Conservation (phyloP, 1,140 invertebrate genomes). For the Lethocerus indicus region DNA sequence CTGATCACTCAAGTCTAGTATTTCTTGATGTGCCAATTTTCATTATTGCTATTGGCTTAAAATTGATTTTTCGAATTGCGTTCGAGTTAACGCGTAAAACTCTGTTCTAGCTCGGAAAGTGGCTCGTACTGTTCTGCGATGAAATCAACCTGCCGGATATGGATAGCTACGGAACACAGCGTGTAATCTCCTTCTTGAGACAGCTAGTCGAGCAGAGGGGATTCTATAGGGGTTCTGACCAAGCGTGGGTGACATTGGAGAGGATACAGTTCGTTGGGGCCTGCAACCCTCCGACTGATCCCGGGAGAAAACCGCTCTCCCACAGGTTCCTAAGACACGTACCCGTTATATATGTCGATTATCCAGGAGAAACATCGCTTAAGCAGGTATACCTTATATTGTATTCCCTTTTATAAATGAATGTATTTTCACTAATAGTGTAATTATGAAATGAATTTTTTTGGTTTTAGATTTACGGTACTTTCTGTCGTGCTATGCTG, state of each 20-base stretch:
- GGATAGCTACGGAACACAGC: slow-evolving; percentile 95
- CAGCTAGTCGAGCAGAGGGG: slow-evolving; percentile 92
- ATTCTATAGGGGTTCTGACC: slow-evolving; percentile 82
- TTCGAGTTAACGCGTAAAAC: too few relatives aligned
- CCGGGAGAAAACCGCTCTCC: slow-evolving; percentile 92
- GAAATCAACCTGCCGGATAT: slow-evolving; percentile 99
- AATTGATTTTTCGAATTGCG: too few relatives aligned
- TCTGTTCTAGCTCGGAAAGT: slow-evolving; percentile 73
- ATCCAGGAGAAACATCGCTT: slow-evolving; percentile 92
- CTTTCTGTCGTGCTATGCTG: slow-evolving; percentile 94
- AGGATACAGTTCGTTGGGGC: slow-evolving; percentile 99
- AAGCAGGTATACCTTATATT: slow-evolving; percentile 45
- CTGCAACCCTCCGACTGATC: slow-evolving; percentile 99
- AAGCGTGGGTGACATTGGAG: slow-evolving; percentile 92
- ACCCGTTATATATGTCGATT: slow-evolving; percentile 98
- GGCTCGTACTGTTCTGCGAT: slow-evolving; percentile 99
- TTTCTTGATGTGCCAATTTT: too few relatives aligned
- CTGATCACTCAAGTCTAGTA: too few relatives aligned
- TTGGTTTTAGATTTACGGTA: slow-evolving; percentile 75
- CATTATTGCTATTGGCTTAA: too few relatives aligned
- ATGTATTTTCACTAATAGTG: too few relatives aligned
- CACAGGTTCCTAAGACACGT: slow-evolving; percentile 88
- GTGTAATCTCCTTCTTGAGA: slow-evolving; percentile 95
- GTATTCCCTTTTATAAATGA: neutral
- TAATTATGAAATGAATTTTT: too few relatives aligned